Conservation (phyloP, 2,888 invertebrate species). For the Trissoscelio sp. region DNA sequence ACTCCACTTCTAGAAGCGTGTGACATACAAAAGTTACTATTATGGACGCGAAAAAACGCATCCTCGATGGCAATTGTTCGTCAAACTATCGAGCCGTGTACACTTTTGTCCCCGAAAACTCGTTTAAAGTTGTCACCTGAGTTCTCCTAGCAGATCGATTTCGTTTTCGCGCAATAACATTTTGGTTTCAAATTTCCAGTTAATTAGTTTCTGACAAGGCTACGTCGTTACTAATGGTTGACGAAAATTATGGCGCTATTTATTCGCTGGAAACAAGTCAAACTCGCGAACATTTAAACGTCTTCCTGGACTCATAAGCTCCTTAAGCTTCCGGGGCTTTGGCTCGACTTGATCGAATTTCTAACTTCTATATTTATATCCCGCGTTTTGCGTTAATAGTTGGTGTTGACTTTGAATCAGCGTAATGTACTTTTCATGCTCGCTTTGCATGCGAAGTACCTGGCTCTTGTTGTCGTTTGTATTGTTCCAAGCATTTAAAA, state of each 20-base stretch:
- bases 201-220: constrained; percentile 43
- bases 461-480: neutral
- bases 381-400: neutral
- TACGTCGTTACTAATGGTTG: neutral
- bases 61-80: constrained; percentile 23
- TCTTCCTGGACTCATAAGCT: constrained; percentile 5
- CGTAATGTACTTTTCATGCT: neutral
- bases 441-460: no score
- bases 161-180: constrained; percentile 7
- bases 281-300: neutral
- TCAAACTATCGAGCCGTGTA: constrained; percentile 32
- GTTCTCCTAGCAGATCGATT: constrained; percentile 13
- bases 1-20: constrained; percentile 46
- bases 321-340: constrained; percentile 2
- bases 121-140: constrained; percentile 44
- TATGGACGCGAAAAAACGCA: constrained; percentile 37
- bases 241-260: constrained; percentile 21
- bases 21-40: constrained; percentile 56
- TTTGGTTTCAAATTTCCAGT: constrained; percentile 29
- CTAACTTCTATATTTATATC: constrained; percentile 18
- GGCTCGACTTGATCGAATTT: constrained; percentile 8
- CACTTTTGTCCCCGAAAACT: constrained; percentile 35
- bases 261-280: constrained; percentile 20
- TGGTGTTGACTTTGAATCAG: constrained; percentile 1
- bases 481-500: neutral